phyloP scores from a whole-genome alignment of 2,113 vertebrate genomes.

The Sitta europaea region DNA sequence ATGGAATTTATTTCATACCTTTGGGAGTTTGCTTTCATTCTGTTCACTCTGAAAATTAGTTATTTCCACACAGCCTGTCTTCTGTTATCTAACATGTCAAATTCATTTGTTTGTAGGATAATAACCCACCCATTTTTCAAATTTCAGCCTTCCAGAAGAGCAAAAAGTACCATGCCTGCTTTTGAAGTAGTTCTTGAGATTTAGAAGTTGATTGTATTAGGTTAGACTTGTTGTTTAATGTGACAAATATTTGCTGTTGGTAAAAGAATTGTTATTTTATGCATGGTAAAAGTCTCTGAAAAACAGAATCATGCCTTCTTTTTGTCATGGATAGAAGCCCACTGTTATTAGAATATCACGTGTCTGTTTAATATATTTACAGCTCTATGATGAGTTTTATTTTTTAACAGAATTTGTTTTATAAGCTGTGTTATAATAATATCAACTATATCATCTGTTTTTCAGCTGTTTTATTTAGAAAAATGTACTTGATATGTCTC shows the following conservation, averaged over 20 bases:
- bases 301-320: neutral
- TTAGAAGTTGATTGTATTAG: neutral
- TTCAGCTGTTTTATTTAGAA: slow-evolving; percentile 48
- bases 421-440: slow-evolving; percentile 25
- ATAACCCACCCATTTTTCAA: neutral
- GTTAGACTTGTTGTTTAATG: neutral
- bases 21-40: neutral
- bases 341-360: neutral
- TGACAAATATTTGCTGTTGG: neutral
- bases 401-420: slow-evolving; percentile 31
- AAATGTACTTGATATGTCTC: slow-evolving; percentile 37
- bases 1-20: neutral
- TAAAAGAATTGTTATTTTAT: neutral
- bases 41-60: neutral
- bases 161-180: neutral
- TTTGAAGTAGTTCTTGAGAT: neutral
- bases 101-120: neutral
- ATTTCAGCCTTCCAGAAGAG: neutral
- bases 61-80: neutral
- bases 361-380: neutral
- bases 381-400: neutral
- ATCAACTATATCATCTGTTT: slow-evolving; percentile 41
- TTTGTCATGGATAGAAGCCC: neutral
- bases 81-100: neutral
- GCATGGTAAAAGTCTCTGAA: neutral